These are phyloP conservation scores for Dasyprocta punctata DNA, from an alignment of 2,113 vertebrate species.

Conservation along the genomic window DNA sequence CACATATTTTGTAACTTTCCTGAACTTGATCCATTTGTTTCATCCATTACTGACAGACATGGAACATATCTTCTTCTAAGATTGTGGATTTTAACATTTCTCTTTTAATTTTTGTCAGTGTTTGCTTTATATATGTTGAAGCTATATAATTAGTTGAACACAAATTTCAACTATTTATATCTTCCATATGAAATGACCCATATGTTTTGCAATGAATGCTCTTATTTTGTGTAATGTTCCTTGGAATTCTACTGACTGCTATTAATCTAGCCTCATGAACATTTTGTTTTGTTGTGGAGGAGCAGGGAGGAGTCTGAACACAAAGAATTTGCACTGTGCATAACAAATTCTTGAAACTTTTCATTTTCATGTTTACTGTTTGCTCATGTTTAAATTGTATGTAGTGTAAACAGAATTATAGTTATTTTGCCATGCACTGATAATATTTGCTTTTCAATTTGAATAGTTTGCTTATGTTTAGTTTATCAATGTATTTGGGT, in stretches of 20 bases:
- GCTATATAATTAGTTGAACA: not conserved
- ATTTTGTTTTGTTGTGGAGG: not conserved
- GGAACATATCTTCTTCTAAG: not conserved
- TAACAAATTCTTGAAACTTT: not conserved
- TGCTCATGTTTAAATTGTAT: not conserved
- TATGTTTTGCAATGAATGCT: not conserved
- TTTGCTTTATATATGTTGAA: not conserved
- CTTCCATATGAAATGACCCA: not conserved
- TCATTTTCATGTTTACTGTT: not conserved
- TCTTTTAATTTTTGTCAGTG: not conserved
- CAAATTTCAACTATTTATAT: not conserved
- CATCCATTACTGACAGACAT: not conserved
- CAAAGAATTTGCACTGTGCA: not conserved
- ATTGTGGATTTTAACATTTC: not conserved
- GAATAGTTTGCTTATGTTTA: not conserved
- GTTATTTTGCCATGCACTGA: not conserved
- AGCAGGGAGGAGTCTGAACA: not conserved
- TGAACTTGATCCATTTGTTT: not conserved
- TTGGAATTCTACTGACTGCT: not conserved
- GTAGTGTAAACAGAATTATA: not conserved
- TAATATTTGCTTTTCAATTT: conserved; percentile 8
- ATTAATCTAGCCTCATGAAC: not conserved
- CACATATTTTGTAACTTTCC: not conserved
- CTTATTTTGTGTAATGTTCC: not conserved
- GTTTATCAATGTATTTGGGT: not conserved